phyloP scores from a whole-genome alignment of 2,888 invertebrate species.

The Esperia sulphurella region DNA sequence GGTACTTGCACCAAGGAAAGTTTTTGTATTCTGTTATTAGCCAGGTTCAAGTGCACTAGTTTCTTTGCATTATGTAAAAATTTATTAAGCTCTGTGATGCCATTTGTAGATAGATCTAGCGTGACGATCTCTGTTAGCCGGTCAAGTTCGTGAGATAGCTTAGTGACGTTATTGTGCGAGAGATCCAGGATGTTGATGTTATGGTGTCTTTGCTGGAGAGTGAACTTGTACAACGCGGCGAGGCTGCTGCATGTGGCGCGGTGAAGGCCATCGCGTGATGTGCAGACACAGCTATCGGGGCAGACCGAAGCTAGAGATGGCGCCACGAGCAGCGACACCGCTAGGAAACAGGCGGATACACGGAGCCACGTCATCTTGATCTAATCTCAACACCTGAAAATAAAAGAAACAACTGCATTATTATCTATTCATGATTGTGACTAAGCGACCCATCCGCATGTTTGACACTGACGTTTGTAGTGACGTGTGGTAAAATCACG shows the following conservation, averaged over 20 bases:
- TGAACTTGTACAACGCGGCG: conserved; percentile 86
- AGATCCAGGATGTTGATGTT: conserved; percentile 80
- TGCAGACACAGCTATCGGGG: conserved; percentile 77
- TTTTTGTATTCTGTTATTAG: conserved; percentile 79
- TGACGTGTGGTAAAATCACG: conserved; percentile 26
- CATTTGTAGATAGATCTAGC: conserved; percentile 82
- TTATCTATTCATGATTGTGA: neutral
- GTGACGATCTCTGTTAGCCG: conserved; percentile 80
- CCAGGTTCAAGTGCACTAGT: conserved; percentile 78
- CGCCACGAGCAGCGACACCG: conserved; percentile 45
- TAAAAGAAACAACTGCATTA: conserved; percentile 17
- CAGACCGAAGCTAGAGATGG: conserved; percentile 59
- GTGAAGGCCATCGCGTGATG: conserved; percentile 84
- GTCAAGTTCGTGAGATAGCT: conserved; percentile 76
- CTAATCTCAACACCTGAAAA: conserved; percentile 62
- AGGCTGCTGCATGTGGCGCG: conserved; percentile 83
- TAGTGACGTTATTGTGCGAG: conserved; percentile 80
- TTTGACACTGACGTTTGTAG: conserved; percentile 12
- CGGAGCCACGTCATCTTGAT: conserved; percentile 55
- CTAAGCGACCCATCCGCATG: conserved; percentile 5
- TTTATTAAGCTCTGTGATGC: conserved; percentile 78
- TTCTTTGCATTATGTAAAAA: conserved; percentile 79
- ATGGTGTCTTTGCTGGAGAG: conserved; percentile 68
- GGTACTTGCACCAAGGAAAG: conserved; percentile 77
- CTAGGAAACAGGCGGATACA: conserved; percentile 45